These are phyloP conservation scores for Muscidifurax raptorellus DNA, from an alignment of 1,140 invertebrate species.

Conservation along the genomic window DNA sequence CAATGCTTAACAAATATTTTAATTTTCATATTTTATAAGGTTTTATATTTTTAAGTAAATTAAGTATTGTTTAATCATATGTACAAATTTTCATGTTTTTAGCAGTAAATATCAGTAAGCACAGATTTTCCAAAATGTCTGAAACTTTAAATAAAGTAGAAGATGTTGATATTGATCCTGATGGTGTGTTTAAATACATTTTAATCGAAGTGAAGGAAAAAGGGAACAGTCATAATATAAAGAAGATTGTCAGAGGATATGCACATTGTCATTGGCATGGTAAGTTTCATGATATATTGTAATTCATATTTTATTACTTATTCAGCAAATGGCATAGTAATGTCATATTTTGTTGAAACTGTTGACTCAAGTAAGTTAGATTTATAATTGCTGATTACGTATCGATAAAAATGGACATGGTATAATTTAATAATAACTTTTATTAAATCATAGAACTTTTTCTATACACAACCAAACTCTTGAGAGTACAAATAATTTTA, in stretches of 20 bases:
- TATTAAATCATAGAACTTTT: neutral
- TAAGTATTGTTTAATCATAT: neutral
- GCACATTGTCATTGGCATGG: conserved; percentile 82
- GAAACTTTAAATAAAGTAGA: conserved; percentile 76
- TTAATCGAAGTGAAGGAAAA: conserved; percentile 82
- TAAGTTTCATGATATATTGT: conserved; percentile 67
- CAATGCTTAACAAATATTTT: too few species aligned
- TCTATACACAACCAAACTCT: neutral
- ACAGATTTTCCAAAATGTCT: conserved; percentile 60
- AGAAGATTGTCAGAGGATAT: conserved; percentile 86
- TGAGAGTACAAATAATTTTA: neutral
- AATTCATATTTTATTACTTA: neutral
- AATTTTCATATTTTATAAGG: too few species aligned
- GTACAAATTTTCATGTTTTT: neutral
- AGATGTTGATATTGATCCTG: conserved; percentile 87
- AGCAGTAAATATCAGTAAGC: conserved; percentile 1
- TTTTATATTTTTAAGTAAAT: neutral
- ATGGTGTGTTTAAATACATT: conserved; percentile 91
- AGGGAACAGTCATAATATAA: conserved; percentile 72
- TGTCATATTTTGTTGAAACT: too few species aligned
- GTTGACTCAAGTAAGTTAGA: conserved; percentile 28
- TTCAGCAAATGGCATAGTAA: too few species aligned
- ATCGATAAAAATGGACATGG: conserved; percentile 3
- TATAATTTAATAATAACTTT: neutral
- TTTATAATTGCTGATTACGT: conserved; percentile 33